A percentile compares a stretch with the other conserved stretches of the same genome.
phyloP scores from a whole-genome alignment of 2,113 vertebrate genomes.

The Microtus richardsoni region DNA sequence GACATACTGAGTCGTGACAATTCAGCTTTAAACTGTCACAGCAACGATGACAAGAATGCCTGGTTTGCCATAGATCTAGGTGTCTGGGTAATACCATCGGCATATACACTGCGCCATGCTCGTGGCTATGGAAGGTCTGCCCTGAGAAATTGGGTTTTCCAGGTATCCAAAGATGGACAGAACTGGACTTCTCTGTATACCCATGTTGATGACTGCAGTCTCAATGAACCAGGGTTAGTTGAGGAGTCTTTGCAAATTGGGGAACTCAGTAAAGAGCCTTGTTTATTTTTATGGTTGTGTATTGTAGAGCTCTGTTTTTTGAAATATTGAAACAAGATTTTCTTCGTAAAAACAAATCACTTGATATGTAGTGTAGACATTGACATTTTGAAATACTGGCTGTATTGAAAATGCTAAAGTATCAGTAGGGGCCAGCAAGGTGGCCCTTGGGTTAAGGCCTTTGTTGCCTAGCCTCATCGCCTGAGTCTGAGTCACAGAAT shows the following conservation, averaged over 20 bases:
- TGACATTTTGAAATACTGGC: constrained; percentile 52
- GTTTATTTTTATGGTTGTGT: constrained; percentile 56
- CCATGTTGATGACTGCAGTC: constrained; percentile 98
- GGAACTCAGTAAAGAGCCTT: constrained; percentile 69
- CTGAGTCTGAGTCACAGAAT: not conserved
- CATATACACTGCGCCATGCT: constrained; percentile 97
- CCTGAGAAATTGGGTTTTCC: constrained; percentile 98
- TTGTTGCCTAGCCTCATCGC: not conserved
- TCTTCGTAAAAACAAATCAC: constrained; percentile 48
- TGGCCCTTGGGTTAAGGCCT: no score
- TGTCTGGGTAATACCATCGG: constrained; percentile 97
- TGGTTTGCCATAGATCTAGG: constrained; percentile 99
- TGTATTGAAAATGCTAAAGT: constrained; percentile 27
- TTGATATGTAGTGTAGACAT: not conserved
- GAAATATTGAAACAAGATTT: constrained; percentile 35
- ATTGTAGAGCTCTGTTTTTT: constrained; percentile 43
- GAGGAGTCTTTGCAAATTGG: constrained; percentile 70
- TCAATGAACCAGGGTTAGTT: constrained; percentile 98
- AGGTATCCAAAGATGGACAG: constrained; percentile 99
- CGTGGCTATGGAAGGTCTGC: constrained; percentile 98
- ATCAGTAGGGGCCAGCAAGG: no score
- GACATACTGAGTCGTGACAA: constrained; percentile 98
- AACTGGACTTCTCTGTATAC: constrained; percentile 99
- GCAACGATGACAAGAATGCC: constrained; percentile 99
- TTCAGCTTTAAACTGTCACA: constrained; percentile 99